Evolutionary conservation across 2,797 vertebrate species (phyloP), one percentile per base, ranked within the genome.

Genomic region (Sandelia bainsii): DNA sequence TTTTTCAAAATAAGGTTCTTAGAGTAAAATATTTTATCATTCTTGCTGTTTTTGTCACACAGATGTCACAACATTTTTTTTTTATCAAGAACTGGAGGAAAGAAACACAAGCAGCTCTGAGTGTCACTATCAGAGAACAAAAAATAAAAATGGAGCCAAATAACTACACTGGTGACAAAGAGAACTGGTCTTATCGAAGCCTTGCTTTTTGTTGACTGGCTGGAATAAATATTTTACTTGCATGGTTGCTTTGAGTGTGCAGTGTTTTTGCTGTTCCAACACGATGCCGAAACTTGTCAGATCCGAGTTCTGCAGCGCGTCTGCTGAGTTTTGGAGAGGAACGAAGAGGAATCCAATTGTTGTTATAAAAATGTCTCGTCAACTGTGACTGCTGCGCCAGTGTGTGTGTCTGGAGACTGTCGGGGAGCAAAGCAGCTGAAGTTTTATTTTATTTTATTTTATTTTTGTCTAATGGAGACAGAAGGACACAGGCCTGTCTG

Each of bases 291-390:
- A 86, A 92, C 86, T 87, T 91, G 91, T 91, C 90, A 90, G 46
- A 69, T 80, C 29, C 58, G 17, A 77, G 70, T 90, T 90, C 86
- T 80, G 77, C 82, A 72, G 44, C 67, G 66, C 75, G 86, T 86
- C 82, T 87, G 75, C 80, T 42, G 89, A 82, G 85, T 89, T 91
- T 85, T 56, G 73, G 80, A 87, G 84, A 79, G 83, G 77, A 91
- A 86, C 77, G 72, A 50, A 79, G 56, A 80, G 48, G 71, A 86
- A 88, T 87, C 87, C 86, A 90, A 89, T 90, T 87, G 85, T 86
- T 71, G 75, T 81, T 84, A 87, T 87, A 87, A 87, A 89, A 89
- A 91, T 76, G 73, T 81, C 87, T 83, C 62, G 85, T 87, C 76
- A 44, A 69, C 85, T 88, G 86, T 89, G 90, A 90, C 89, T 80